These are phyloP conservation scores for Collichthys lucidus DNA, from an alignment of 2,113 vertebrate species.

Conservation along the genomic window DNA sequence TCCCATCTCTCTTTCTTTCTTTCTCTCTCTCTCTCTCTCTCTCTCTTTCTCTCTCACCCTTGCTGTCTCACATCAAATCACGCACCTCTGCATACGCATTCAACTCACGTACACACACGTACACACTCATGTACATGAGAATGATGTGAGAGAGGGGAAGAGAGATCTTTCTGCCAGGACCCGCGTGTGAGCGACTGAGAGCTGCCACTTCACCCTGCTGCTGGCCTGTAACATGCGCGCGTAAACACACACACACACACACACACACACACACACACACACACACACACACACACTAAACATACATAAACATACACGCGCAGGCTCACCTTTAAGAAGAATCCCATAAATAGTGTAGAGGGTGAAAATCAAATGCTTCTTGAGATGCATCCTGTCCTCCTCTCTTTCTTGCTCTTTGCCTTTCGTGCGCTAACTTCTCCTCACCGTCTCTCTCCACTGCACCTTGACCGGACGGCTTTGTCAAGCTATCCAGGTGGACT, in stretches of 20 bases:
- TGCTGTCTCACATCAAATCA: constrained; percentile 12
- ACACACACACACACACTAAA: constrained; percentile 1
- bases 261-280: constrained; percentile 5
- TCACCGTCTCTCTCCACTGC: constrained; percentile 56
- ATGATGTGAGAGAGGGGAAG: neutral
- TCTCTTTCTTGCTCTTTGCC: constrained; percentile 21
- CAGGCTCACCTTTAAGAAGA: constrained; percentile 80
- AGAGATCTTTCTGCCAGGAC: constrained; percentile 18
- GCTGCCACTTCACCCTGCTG: constrained; percentile 41
- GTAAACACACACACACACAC: constrained; percentile 11
- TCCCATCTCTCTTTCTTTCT: neutral
- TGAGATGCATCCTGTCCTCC: constrained; percentile 79
- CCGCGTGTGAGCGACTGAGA: constrained; percentile 25
- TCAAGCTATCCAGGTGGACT: constrained; percentile 74
- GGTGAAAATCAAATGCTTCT: constrained; percentile 79
- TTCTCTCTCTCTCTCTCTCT: constrained; percentile 4
- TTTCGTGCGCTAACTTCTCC: constrained; percentile 54
- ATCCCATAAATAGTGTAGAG: constrained; percentile 80
- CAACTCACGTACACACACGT: constrained; percentile 24
- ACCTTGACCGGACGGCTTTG: constrained; percentile 61
- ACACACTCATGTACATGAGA: constrained; percentile 21
- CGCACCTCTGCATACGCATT: constrained; percentile 34
- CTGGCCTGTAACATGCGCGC: constrained; percentile 39
- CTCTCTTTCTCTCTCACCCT: constrained; percentile 13
- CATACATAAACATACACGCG: too few species aligned